Conservation (phyloP, 1,140 invertebrate genomes). For the Coboldia fuscipes region DNA sequence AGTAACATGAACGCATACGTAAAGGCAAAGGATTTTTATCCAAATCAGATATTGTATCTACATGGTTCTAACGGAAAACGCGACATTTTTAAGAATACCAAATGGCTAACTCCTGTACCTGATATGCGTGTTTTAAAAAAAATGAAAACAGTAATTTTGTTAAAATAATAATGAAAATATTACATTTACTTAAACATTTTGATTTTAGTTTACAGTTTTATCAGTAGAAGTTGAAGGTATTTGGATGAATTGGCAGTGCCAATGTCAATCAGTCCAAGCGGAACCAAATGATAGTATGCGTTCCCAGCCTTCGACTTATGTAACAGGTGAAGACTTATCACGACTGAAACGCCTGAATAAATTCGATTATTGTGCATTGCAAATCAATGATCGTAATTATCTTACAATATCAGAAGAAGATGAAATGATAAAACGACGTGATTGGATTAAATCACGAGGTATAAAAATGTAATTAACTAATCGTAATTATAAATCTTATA, state of each 20-base stretch:
- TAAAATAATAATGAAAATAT: no score
- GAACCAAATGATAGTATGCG: slow-evolving; percentile 26
- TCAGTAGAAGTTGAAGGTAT: slow-evolving; percentile 33
- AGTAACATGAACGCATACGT: no score
- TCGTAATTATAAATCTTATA: no score
- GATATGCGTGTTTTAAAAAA: slow-evolving; percentile 29
- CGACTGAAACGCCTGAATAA: slow-evolving; percentile 60
- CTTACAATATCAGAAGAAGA: slow-evolving; percentile 28
- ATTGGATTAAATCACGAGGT: no score
- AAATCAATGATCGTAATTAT: slow-evolving; percentile 65
- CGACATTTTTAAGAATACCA: slow-evolving; percentile 18
- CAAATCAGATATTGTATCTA: no score
- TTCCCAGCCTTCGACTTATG: slow-evolving; percentile 41
- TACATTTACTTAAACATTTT: slow-evolving; percentile 1
- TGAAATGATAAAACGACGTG: no score
- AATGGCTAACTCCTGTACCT: slow-evolving; percentile 40
- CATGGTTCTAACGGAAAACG: no score
- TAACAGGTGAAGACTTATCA: slow-evolving; percentile 50
- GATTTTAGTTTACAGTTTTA: slow-evolving; percentile 31
- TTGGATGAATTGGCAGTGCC: slow-evolving; percentile 61
- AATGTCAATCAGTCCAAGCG: slow-evolving; percentile 35
- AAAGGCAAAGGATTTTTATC: no score
- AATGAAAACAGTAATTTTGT: slow-evolving; percentile 13
- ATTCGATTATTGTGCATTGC: slow-evolving; percentile 71
- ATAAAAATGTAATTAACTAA: no score